Conservation (phyloP, 2,113 vertebrate species). For the Microtus montanus region DNA sequence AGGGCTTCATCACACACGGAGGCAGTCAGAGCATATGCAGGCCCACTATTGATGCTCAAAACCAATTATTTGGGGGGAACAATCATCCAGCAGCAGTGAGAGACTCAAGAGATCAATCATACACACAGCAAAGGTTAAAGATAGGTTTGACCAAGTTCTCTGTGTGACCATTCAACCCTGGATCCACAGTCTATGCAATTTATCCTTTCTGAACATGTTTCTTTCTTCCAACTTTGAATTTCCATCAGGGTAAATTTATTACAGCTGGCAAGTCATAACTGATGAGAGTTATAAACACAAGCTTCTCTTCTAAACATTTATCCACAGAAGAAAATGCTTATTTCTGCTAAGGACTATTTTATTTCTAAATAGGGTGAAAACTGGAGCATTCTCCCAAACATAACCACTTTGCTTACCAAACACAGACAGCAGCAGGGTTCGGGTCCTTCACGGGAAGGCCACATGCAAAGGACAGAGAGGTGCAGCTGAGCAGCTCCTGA, state of each 20-base stretch:
- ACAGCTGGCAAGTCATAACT: conserved; percentile 66
- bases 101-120: conserved; percentile 41
- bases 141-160: conserved; percentile 69
- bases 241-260: conserved; percentile 49
- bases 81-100: conserved; percentile 73
- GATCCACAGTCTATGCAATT: conserved; percentile 58
- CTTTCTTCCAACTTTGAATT: conserved; percentile 64
- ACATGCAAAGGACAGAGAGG: conserved; percentile 31
- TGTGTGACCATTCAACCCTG: conserved; percentile 56
- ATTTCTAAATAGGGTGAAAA: background rate
- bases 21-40: conserved; percentile 34
- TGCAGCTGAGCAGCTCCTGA: background rate
- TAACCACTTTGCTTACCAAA: conserved; percentile 46
- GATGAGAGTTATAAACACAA: conserved; percentile 70
- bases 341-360: background rate
- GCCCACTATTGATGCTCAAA: background rate
- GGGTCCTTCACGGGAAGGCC: conserved; percentile 16
- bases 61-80: conserved; percentile 67
- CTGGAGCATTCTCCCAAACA: background rate
- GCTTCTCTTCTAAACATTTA: conserved; percentile 42
- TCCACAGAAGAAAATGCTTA: conserved; percentile 25
- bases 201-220: conserved; percentile 48
- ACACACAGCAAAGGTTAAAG: conserved; percentile 6
- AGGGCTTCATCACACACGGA: conserved; percentile 48
- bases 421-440: background rate